These are phyloP conservation scores for Callimorpha dominula DNA, from an alignment of 2,888 invertebrate species.

Conservation along the genomic window DNA sequence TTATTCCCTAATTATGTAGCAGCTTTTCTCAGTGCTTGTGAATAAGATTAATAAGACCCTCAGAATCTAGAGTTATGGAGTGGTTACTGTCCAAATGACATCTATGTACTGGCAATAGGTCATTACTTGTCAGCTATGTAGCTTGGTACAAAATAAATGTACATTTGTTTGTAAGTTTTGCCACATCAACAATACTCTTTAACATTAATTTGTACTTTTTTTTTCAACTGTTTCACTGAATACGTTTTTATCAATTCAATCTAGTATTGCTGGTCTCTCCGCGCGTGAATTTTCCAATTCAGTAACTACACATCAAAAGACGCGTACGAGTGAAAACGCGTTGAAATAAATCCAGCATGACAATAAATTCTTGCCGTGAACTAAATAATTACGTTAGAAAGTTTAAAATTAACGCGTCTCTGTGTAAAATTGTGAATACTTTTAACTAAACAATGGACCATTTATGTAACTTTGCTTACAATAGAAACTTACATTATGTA, in stretches of 20 bases:
- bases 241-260: background rate
- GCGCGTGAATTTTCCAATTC: background rate
- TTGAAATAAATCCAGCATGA: conserved; percentile 3
- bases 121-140: too few relatives aligned
- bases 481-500: conserved; percentile 18
- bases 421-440: conserved; percentile 19
- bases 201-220: too few relatives aligned
- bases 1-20: too few relatives aligned
- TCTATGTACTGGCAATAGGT: too few relatives aligned
- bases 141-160: too few relatives aligned
- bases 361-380: conserved; percentile 14
- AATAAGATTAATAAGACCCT: too few relatives aligned
- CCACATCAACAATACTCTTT: too few relatives aligned
- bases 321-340: conserved; percentile 7
- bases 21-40: too few relatives aligned
- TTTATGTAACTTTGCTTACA: conserved; percentile 16
- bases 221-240: background rate
- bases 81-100: too few relatives aligned
- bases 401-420: conserved; percentile 29
- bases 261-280: background rate
- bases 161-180: too few relatives aligned
- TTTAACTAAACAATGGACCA: conserved; percentile 20
- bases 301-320: background rate
- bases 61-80: too few relatives aligned
- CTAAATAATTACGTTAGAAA: conserved; percentile 35